Base-by-base conservation (phyloP, 2,113 vertebrate species). In the Paratilapia polleni region DNA sequence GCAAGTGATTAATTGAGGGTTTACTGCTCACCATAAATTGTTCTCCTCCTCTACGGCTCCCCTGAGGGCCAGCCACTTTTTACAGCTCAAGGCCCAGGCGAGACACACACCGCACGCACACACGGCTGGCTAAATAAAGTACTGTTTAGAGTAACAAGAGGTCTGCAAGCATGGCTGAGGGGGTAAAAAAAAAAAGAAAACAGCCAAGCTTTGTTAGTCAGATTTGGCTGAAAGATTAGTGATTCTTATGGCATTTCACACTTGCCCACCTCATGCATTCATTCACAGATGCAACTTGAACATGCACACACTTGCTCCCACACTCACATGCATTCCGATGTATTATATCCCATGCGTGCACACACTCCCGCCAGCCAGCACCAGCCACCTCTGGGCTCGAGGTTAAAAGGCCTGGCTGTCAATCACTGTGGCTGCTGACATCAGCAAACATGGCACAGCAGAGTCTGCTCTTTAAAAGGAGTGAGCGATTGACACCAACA, bases 1-100 rank as follows among this genome's bases (percentile, higher is more conserved):
- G 96, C 96, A 95, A 94, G 94, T 98, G 97, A 98, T 97, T 97
- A 97, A 99, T 98, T 93, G 94, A 95, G 96, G 97, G 97, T 96
- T 97, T 96, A 97, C 95, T 89, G 95, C 95, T 94, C 94, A 85
- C 94, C 84, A 97, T 98, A 97, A 99, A 98, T 98, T 96, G 95
- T 96, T 95, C 96, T 95, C 91, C 93, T 93, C 92, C 92, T 93
- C 92, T 87, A 95, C 57, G 31, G 91, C 94, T 95, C 95, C 93
- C 94, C 80, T 22, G 93, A 91, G 94, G 86, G 83, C 87, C 43
- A 43, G 87, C 84, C 88, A 94, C 91, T 91, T 93, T 95, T 95
- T 93, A 94, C 92, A 90, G 92, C 93, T 92, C 92, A 93, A 95
- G 93, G 94, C 92, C 91, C 90, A 74, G 87, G 85, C 87, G 56